Evolutionary conservation across 2,888 invertebrate species (phyloP), one percentile per base, ranked within the genome.

Genomic region (Epistrophe eligans): DNA sequence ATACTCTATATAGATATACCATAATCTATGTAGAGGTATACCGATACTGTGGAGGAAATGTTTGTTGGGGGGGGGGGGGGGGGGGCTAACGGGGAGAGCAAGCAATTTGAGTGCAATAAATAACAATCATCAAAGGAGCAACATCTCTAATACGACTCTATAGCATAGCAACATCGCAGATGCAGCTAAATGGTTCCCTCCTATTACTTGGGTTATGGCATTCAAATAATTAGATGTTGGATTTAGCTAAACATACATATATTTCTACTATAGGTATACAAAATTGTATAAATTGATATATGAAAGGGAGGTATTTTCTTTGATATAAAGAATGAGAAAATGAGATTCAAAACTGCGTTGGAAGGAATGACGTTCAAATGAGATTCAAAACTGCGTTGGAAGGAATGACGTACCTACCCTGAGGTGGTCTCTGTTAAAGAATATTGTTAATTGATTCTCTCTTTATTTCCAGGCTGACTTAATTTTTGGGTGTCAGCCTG

Each of bases 101-200:
- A 52, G 40, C 79, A 71, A 50, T 77, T 81, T 48, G 55, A 76
- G 57, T 77, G 72, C 81, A 81, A 81, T 84, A 81, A 84, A 77
- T 84, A 76, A 76, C 58, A 76, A 84, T 80, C 84, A 84, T 84
- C 84, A 84, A 84, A 84, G 81, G 72, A 84, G 66, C 43, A 55
- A 15, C 48, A 52, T 48, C 17, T 60, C 24, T 32, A 32, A 32
- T 19, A 17, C 7, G 40, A 24, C 15, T n/a, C 6, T n/a, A n/a
- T n/a, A 35, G 2, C 8, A 35, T 17, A 24, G 17, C 38, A 7
- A 19, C 19, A 35, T 48, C 55, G 13, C 17, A 45, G 64, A 76
- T 79, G 74, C 74, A 70, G 19, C 45, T 45, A 13, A 60, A 48
- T 66, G 45, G 35, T 66, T 50, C 35, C 43, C 24, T 62, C 43